phyloP scores from a whole-genome alignment of 2,888 invertebrate species.

The Aphidius colemani region DNA sequence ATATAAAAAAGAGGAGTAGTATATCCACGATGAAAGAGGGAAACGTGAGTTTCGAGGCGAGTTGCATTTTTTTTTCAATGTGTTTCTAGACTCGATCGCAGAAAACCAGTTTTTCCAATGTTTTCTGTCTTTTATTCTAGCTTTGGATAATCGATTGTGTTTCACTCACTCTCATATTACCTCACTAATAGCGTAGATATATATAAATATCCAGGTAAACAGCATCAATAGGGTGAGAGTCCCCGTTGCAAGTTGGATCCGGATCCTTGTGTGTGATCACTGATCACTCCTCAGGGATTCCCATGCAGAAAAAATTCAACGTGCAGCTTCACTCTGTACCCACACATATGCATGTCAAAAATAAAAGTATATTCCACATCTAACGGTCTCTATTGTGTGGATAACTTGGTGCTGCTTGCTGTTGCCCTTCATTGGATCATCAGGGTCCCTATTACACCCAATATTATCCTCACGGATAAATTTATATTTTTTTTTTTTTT shows the following conservation, averaged over 20 bases:
- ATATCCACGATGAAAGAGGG: background rate
- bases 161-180: background rate
- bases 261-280: constrained; percentile 4
- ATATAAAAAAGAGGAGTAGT: background rate
- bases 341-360: constrained; percentile 2
- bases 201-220: too few species aligned
- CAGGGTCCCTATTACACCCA: constrained; percentile 3
- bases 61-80: constrained; percentile 7
- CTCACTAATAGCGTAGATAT: constrained; percentile 7
- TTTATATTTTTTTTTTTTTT: too few species aligned
- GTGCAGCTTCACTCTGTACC: background rate
- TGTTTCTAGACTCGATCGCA: background rate
- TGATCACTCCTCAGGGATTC: constrained; percentile 18
- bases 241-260: background rate
- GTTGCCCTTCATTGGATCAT: background rate
- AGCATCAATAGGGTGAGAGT: too few species aligned
- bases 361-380: constrained; percentile 28
- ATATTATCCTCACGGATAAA: background rate
- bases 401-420: background rate
- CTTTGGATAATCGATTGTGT: constrained; percentile 6
- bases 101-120: constrained; percentile 16
- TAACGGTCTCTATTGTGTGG: constrained; percentile 39
- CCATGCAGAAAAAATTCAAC: constrained; percentile 1
- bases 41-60: constrained; percentile 18
- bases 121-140: constrained; percentile 13